Conservation (phyloP, 2,888 invertebrate genomes). For the Brachynemurus nebulosus region DNA sequence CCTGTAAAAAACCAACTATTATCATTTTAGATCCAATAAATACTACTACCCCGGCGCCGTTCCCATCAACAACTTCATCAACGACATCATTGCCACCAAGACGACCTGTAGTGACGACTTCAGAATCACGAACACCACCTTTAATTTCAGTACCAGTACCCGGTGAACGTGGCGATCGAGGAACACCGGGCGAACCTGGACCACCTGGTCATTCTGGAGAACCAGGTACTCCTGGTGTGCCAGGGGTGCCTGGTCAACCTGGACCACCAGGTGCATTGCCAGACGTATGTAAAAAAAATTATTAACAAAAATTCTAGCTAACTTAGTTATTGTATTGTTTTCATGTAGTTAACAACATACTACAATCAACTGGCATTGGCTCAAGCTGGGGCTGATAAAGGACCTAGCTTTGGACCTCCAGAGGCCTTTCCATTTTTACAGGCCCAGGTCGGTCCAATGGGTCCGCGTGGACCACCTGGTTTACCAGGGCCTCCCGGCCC, state of each 20-base stretch:
- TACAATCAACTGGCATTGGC: slow-evolving; percentile 59
- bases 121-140: slow-evolving; percentile 14
- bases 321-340: slow-evolving; percentile 9
- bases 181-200: slow-evolving; percentile 41
- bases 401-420: slow-evolving; percentile 45
- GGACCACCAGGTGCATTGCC: slow-evolving; percentile 45
- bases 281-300: slow-evolving; percentile 36
- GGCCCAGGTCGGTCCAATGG: slow-evolving; percentile 65
- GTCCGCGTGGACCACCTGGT: slow-evolving; percentile 68
- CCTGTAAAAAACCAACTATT: too few species aligned
- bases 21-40: neutral
- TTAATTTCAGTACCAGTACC: slow-evolving; percentile 21
- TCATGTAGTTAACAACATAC: slow-evolving; percentile 55
- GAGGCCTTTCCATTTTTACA: slow-evolving; percentile 63
- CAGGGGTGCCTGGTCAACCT: slow-evolving; percentile 44
- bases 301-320: neutral
- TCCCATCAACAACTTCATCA: neutral
- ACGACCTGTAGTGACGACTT: slow-evolving; percentile 7
- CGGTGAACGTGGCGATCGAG: slow-evolving; percentile 38
- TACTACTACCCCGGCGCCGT: neutral
- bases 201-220: slow-evolving; percentile 43
- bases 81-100: neutral
- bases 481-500: slow-evolving; percentile 45
- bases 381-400: slow-evolving; percentile 61
- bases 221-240: slow-evolving; percentile 45